Conservation (phyloP, 2,113 vertebrate species). For the Anhinga anhinga region DNA sequence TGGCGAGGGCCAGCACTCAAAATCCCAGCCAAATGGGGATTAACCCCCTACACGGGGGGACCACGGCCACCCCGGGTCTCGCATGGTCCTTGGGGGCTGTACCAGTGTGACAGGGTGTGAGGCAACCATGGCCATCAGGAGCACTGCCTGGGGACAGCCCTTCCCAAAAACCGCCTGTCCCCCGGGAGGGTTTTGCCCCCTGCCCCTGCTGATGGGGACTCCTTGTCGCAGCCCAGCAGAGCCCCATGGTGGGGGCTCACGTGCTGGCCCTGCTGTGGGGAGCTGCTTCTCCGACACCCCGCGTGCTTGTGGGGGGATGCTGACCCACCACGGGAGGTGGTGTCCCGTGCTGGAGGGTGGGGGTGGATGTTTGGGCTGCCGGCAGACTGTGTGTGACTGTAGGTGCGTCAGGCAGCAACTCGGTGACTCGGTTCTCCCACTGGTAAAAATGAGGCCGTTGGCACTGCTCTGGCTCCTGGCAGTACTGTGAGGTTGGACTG, state of each 20-base stretch:
- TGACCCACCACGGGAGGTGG: background rate
- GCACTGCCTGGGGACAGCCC: background rate
- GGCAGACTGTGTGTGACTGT: background rate
- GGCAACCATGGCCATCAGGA: background rate
- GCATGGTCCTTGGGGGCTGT: background rate
- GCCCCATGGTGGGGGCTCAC: fast-evolving
- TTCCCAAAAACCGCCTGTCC: background rate
- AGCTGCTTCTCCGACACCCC: background rate
- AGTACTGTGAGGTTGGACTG: background rate
- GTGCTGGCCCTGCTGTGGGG: fast-evolving
- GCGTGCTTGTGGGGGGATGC: fast-evolving
- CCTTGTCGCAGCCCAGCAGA: background rate
- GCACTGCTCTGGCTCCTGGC: background rate
- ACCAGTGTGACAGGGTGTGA: background rate
- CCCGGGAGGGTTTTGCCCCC: fast-evolving
- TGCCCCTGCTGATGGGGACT: background rate
- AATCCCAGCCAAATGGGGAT: background rate
- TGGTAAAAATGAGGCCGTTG: fast-evolving
- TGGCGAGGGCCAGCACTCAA: fast-evolving
- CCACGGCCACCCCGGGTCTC: fast-evolving
- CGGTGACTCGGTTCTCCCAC: background rate
- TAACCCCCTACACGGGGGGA: background rate
- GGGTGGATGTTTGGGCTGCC: background rate
- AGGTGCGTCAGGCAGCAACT: background rate
- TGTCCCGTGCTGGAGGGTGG: fast-evolving